phyloP scores from a whole-genome alignment of 2,797 vertebrate species.

The Phrynocephalus forsythii region DNA sequence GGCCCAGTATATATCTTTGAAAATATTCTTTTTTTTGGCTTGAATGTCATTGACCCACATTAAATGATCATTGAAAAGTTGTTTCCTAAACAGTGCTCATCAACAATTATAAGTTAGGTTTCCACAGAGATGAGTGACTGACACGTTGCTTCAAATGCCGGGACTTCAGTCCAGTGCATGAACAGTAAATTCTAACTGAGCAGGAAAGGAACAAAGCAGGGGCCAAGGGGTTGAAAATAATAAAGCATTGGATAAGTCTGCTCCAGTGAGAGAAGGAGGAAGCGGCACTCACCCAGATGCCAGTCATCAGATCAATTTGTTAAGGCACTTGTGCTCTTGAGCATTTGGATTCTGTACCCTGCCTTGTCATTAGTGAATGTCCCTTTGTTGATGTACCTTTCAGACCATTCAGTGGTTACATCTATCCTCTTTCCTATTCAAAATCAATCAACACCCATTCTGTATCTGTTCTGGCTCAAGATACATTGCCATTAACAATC shows the following conservation, averaged over 20 bases:
- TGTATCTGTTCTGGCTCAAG: constrained; percentile 27
- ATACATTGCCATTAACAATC: constrained; percentile 32
- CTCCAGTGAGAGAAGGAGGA: too few relatives aligned
- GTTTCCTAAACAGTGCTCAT: too few relatives aligned
- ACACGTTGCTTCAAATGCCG: background rate
- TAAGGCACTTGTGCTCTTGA: background rate
- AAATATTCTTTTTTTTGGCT: background rate
- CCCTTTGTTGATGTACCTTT: constrained; percentile 19
- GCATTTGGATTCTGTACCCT: background rate
- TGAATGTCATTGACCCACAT: background rate
- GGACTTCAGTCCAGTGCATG: background rate
- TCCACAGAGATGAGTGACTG: background rate
- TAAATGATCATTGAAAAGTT: background rate
- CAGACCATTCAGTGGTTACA: constrained; percentile 17
- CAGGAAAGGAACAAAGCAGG: background rate
- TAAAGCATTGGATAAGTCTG: background rate
- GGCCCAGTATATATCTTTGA: background rate
- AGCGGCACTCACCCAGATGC: background rate
- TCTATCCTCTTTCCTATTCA: background rate
- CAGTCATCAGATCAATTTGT: background rate
- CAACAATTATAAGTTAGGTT: background rate
- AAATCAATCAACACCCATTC: constrained; percentile 36
- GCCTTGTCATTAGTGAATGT: constrained; percentile 21
- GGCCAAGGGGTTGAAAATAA: background rate
- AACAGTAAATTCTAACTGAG: background rate